phyloP scores from a whole-genome alignment of 2,797 vertebrate genomes.

The Alosa sapidissima region DNA sequence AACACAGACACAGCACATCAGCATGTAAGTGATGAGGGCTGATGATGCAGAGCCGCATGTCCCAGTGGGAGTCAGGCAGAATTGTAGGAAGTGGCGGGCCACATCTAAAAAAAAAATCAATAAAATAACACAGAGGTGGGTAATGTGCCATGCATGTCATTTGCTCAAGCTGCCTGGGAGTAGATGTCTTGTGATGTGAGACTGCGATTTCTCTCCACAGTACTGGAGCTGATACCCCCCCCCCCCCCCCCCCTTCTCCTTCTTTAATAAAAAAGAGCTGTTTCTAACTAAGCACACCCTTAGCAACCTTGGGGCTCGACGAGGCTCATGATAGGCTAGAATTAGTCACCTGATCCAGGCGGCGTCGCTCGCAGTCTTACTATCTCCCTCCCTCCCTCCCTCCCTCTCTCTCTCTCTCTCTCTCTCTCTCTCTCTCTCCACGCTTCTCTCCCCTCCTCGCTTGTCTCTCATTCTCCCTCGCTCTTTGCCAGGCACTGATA shows the following conservation, averaged over 20 bases:
- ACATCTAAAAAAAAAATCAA: no score
- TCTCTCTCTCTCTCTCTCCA: constrained; percentile 36
- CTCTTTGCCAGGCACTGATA: constrained; percentile 80
- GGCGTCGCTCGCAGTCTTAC: constrained; percentile 65
- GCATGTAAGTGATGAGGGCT: not conserved
- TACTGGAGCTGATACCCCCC: not conserved
- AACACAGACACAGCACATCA: not conserved
- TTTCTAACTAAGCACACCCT: constrained; percentile 66
- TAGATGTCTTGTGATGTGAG: constrained; percentile 1
- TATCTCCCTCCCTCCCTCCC: constrained; percentile 42
- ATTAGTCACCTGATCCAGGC: constrained; percentile 68
- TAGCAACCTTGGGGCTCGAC: constrained; percentile 68
- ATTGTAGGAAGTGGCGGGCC: not conserved
- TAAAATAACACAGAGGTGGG: not conserved
- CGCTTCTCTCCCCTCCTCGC: constrained; percentile 41
- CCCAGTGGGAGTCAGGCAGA: not conserved
- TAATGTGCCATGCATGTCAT: not conserved
- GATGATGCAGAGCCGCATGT: not conserved
- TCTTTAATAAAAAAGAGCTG: constrained; percentile 36
- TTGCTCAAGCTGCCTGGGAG: not conserved
- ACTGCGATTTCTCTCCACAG: not conserved
- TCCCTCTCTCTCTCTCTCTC: constrained; percentile 35
- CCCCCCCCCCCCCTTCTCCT: not conserved
- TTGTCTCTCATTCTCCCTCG: constrained; percentile 48
- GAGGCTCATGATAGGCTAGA: constrained; percentile 68